Evolutionary conservation across 2,113 vertebrate species (phyloP).

Genomic region (Muntiacus muntjak): DNA sequence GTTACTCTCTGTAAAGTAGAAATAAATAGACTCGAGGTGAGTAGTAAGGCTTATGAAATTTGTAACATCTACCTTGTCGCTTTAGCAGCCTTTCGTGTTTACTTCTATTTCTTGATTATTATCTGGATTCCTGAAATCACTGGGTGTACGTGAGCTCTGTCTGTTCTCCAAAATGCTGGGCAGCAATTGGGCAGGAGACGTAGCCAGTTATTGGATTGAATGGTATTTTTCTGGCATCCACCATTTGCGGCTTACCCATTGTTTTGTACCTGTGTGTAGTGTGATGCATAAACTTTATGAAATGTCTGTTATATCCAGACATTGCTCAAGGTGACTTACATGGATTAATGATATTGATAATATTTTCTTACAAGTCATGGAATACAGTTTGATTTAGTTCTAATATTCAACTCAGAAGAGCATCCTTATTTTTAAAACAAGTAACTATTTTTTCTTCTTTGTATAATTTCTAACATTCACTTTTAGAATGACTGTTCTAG

Average conservation of each 20-base stretch:
- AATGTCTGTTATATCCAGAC: not conserved
- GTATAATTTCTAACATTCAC: not conserved
- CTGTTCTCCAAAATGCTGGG: not conserved
- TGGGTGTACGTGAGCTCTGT: not conserved
- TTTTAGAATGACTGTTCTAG: not conserved
- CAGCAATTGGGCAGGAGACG: not conserved
- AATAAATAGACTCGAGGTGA: not conserved
- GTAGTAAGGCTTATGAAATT: not conserved
- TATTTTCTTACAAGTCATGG: not conserved
- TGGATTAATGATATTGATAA: not conserved
- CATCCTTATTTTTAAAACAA: not conserved
- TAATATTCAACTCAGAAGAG: not conserved
- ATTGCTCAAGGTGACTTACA: not conserved
- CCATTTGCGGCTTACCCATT: not conserved
- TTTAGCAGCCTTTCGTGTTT: constrained; percentile 19
- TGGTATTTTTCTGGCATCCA: not conserved
- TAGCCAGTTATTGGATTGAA: not conserved
- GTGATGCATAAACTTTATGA: not conserved
- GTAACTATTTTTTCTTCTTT: not conserved
- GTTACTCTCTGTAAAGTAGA: not conserved
- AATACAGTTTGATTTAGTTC: not conserved
- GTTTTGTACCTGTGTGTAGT: not conserved
- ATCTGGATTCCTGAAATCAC: not conserved
- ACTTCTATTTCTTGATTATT: constrained; percentile 4
- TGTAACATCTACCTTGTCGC: not conserved